A percentile compares a stretch with the other conserved stretches of the same genome.
phyloP scores from a whole-genome alignment of 2,797 vertebrate species.

The Hafferia zeledoni region DNA sequence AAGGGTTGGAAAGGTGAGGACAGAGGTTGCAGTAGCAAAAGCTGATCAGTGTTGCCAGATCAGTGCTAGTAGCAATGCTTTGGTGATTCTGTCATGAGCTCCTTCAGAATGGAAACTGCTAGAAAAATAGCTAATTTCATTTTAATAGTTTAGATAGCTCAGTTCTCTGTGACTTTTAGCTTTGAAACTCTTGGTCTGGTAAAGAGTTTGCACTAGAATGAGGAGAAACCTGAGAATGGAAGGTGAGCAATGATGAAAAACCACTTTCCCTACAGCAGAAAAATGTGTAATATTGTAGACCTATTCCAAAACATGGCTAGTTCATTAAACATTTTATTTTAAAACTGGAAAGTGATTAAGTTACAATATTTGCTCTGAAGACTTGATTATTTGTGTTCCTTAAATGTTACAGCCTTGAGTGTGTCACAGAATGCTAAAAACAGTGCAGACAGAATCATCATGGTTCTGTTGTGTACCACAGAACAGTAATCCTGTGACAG shows the following conservation, averaged over 20 bases:
- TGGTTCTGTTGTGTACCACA: not conserved
- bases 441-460: not conserved
- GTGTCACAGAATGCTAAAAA: not conserved
- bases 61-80: not conserved
- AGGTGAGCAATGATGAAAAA: not conserved
- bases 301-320: not conserved
- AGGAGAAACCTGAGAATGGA: not conserved
- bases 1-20: not conserved
- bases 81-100: not conserved
- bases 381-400: not conserved
- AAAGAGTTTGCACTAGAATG: not conserved
- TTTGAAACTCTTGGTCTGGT: not conserved
- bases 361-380: not conserved
- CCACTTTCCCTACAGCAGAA: not conserved
- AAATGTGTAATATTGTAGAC: not conserved
- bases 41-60: not conserved
- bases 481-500: not conserved
- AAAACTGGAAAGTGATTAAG: not conserved
- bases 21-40: not conserved
- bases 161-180: not conserved
- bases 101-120: not conserved
- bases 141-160: not conserved
- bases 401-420: not conserved
- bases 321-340: not conserved
- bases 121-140: not conserved